Evolutionary conservation across 2,113 vertebrate genomes (phyloP).

Genomic region (Rhombomys opimus): DNA sequence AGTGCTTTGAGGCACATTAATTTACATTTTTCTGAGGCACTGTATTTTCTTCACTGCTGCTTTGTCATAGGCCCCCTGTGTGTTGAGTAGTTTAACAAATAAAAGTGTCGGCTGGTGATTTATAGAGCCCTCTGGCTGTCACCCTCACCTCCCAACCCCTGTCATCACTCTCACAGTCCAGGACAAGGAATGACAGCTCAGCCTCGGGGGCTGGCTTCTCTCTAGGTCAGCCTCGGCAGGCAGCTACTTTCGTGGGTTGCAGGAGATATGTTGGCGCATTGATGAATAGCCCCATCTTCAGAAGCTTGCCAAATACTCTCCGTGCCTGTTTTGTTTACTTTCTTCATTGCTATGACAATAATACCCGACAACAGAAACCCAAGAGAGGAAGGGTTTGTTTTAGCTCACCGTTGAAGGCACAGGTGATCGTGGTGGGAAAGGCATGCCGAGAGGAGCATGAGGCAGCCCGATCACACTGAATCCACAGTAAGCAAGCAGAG

Average conservation of each 20-base stretch:
- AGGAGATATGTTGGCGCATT: not conserved
- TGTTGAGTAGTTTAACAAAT: not conserved
- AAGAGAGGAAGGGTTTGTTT: not conserved
- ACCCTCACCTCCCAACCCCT: accelerated
- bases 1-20: not conserved
- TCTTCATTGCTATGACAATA: not conserved
- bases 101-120: not conserved
- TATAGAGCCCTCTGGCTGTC: accelerated
- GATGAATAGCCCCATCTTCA: accelerated
- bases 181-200: not conserved
- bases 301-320: not conserved
- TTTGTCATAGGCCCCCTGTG: not conserved
- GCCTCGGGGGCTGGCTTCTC: not conserved
- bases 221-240: not conserved
- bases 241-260: not conserved
- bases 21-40: not conserved
- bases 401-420: not conserved
- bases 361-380: not conserved
- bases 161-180: not conserved
- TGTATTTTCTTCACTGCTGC: not conserved
- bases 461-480: not conserved
- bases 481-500: not conserved
- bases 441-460: not conserved
- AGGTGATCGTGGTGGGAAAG: not conserved
- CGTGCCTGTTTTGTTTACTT: not conserved